Base-by-base conservation (phyloP, 2,113 vertebrate species). In the Equus quagga region DNA sequence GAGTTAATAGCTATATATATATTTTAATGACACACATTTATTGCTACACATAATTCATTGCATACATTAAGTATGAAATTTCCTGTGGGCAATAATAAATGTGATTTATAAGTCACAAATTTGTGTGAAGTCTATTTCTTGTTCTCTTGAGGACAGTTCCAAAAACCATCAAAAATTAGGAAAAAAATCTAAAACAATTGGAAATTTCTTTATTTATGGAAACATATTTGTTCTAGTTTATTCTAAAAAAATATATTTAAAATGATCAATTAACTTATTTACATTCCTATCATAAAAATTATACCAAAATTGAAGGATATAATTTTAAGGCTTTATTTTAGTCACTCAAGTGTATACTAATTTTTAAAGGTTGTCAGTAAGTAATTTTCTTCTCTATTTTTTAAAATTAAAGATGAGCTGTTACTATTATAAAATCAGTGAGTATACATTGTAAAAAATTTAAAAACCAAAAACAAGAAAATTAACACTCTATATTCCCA, bases 1-100 rank as follows among this genome's bases (percentile, higher is more conserved):
- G 73, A 95, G 83, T 96, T 97, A 98, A 96, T 96, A 96, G 94
- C 86, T 83, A 83, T 96, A 89, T 97, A 78, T 84, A 92, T 96
- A 46, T 98, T 96, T 97, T 97, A 97, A 98, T 95, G 94, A 62
- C 93, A 97, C 60, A 81, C 94, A 85, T 97, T 98, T 97, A 98
- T 96, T 97, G 82, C 96, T 85, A 24, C 67, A 78, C 79, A 95
- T 97, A 96, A 98, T 96, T 98, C 87, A 98, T 64, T 91, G 94
- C 95, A 89, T 96, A 96, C 89, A 97, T 97, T 96, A 93, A 93
- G 86, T 67, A 89, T 95, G 62, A 96, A 95, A 83, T 92, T 97
- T 98, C 86, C 82, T 26, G 31, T 83, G 73, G 82, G 94, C 41
- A 83, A 85, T 83, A 98, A 93, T 97, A 98, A 94, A 97, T 96